phyloP scores from a whole-genome alignment of 2,888 invertebrate genomes.

The Pachliopta kotzebuea region DNA sequence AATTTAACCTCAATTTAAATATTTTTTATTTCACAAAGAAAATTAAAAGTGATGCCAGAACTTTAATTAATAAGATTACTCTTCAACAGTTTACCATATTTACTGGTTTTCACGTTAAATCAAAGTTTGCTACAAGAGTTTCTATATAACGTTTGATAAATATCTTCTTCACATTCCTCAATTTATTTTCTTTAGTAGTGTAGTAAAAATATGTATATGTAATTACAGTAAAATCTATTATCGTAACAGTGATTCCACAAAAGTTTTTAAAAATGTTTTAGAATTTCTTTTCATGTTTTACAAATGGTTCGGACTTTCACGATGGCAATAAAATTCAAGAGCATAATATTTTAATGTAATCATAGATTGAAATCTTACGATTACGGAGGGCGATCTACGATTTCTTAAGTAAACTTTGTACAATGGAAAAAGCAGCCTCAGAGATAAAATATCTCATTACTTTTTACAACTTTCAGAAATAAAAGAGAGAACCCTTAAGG shows the following conservation, averaged over 20 bases:
- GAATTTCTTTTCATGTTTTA: slow-evolving; percentile 23
- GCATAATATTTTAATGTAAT: slow-evolving; percentile 31
- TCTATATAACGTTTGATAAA: no score
- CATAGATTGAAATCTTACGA: slow-evolving; percentile 30
- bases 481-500: slow-evolving; percentile 54
- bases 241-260: background rate
- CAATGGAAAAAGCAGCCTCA: slow-evolving; percentile 52
- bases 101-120: no score
- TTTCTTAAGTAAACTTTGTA: slow-evolving; percentile 41
- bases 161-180: no score
- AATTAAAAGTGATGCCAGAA: no score
- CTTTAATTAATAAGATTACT: no score
- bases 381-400: slow-evolving; percentile 38
- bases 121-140: no score
- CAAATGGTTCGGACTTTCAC: slow-evolving; percentile 22
- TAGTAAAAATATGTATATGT: background rate
- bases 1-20: no score
- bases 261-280: slow-evolving; percentile 4
- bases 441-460: slow-evolving; percentile 68
- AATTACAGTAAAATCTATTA: background rate
- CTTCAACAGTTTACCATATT: no score
- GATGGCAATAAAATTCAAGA: slow-evolving; percentile 30
- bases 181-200: no score
- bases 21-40: no score
- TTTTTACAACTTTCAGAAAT: slow-evolving; percentile 66